phyloP scores from a whole-genome alignment of 2,113 vertebrate genomes.

The Paramisgurnus dabryanus region DNA sequence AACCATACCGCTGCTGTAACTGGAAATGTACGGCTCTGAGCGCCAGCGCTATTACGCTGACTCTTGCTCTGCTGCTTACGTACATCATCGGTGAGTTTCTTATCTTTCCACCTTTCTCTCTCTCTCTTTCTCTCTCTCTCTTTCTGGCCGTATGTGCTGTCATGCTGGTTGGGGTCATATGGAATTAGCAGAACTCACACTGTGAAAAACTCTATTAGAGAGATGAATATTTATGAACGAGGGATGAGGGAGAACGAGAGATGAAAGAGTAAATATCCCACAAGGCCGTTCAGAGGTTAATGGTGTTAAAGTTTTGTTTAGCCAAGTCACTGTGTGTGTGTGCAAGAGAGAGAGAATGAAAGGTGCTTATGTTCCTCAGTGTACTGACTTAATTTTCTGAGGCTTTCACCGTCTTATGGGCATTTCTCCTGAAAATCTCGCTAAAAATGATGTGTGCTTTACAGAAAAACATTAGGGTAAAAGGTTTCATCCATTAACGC shows the following conservation, averaged over 20 bases:
- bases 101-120: slow-evolving; percentile 1
- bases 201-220: slow-evolving; percentile 58
- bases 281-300: slow-evolving; percentile 51
- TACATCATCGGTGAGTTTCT: slow-evolving; percentile 86
- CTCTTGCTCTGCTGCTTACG: slow-evolving; percentile 82
- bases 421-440: slow-evolving; percentile 8
- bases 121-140: not conserved
- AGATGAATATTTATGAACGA: slow-evolving; percentile 58
- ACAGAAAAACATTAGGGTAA: slow-evolving; percentile 13
- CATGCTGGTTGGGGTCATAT: slow-evolving; percentile 43
- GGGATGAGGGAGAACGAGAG: slow-evolving; percentile 47
- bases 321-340: slow-evolving; percentile 49
- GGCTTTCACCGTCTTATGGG: slow-evolving; percentile 5
- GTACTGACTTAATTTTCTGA: slow-evolving; percentile 7
- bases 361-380: slow-evolving; percentile 12
- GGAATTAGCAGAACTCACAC: slow-evolving; percentile 56
- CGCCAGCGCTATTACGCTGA: slow-evolving; percentile 83
- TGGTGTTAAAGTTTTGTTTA: slow-evolving; percentile 59
- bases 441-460: slow-evolving; percentile 10
- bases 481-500: slow-evolving; percentile 16
- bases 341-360: slow-evolving; percentile 30
- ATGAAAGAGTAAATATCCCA: slow-evolving; percentile 55
- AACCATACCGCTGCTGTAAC: slow-evolving; percentile 88
- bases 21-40: slow-evolving; percentile 90
- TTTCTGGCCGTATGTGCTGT: not conserved